A percentile compares a stretch with the other conserved stretches of the same genome.
These are phyloP conservation scores for Channa maculata DNA, from an alignment of 2,113 vertebrate species.

Conservation along the genomic window DNA sequence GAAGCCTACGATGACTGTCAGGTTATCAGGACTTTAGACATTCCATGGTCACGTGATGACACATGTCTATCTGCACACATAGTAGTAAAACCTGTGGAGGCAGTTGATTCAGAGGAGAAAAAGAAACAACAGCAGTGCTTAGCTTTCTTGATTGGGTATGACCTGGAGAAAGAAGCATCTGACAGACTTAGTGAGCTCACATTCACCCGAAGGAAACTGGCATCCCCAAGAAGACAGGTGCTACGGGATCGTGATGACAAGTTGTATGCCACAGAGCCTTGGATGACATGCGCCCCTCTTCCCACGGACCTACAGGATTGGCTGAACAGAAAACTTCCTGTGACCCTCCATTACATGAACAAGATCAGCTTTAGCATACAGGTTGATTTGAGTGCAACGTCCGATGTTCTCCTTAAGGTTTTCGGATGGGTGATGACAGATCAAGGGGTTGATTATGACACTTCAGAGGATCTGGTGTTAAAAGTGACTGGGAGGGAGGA, in stretches of 20 bases:
- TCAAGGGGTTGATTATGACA: conserved; percentile 30
- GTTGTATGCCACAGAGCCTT: conserved; percentile 81
- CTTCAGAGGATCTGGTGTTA: conserved; percentile 63
- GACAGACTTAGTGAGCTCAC: conserved; percentile 79
- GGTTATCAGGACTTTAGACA: conserved; percentile 79
- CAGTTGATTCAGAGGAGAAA: conserved; percentile 58
- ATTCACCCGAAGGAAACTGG: conserved; percentile 82
- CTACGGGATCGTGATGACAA: conserved; percentile 68
- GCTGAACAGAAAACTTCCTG: conserved; percentile 53
- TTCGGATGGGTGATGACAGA: conserved; percentile 60
- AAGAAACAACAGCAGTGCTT: conserved; percentile 58
- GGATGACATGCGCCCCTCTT: conserved; percentile 72
- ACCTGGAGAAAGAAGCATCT: conserved; percentile 70
- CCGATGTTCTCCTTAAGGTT: conserved; percentile 61
- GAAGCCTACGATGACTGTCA: conserved; percentile 85
- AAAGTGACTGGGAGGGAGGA: conserved; percentile 84
- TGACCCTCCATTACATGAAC: conserved; percentile 73
- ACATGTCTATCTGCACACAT: conserved; percentile 59
- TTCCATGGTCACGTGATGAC: conserved; percentile 70
- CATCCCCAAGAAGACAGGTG: conserved; percentile 72
- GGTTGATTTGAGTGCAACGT: conserved; percentile 55
- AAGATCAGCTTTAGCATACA: conserved; percentile 68
- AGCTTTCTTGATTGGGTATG: conserved; percentile 77
- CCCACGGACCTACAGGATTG: conserved; percentile 63
- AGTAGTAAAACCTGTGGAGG: conserved; percentile 57